Percentiles rank a stretch among this genome's conserved stretches.
Conservation (phyloP, 2,797 vertebrate species). For the Rhabdophis nuchalis region DNA sequence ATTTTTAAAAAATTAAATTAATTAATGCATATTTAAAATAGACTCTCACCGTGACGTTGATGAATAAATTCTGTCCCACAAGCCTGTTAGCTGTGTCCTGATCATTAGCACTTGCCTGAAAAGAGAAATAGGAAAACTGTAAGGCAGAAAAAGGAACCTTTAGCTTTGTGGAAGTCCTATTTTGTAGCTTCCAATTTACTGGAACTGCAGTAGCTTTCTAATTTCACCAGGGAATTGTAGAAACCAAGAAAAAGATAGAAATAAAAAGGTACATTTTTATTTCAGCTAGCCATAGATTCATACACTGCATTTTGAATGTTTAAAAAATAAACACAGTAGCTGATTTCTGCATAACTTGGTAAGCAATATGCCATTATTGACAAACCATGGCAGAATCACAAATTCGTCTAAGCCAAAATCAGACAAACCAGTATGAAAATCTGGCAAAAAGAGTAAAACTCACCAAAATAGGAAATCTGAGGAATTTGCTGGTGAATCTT, state of each 20-base stretch:
- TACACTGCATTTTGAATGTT: not conserved
- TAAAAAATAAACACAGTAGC: not conserved
- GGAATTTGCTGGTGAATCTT: not conserved
- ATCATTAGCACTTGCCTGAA: slow-evolving; percentile 72
- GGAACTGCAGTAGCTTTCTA: not conserved
- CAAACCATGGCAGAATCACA: not conserved
- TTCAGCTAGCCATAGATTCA: not conserved
- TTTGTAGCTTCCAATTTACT: not conserved
- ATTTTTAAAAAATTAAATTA: not conserved
- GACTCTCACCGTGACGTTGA: slow-evolving; percentile 60
- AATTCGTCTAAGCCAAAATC: not conserved
- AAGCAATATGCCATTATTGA: not conserved
- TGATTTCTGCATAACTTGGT: not conserved
- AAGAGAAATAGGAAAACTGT: slow-evolving; percentile 25
- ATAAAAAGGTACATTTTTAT: not conserved
- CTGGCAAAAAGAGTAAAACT: not conserved
- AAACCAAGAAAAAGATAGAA: accelerated
- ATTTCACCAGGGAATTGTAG: not conserved
- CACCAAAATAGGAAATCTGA: not conserved
- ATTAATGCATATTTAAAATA: not conserved
- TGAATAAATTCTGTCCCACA: slow-evolving; percentile 62
- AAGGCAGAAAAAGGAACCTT: not conserved
- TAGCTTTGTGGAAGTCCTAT: not conserved
- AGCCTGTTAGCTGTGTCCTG: slow-evolving; percentile 74
- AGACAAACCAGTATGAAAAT: not conserved